A percentile compares a stretch with the other conserved stretches of the same genome.
phyloP scores from a whole-genome alignment of 1,140 invertebrate genomes.

The Lasioglossum albipes region DNA sequence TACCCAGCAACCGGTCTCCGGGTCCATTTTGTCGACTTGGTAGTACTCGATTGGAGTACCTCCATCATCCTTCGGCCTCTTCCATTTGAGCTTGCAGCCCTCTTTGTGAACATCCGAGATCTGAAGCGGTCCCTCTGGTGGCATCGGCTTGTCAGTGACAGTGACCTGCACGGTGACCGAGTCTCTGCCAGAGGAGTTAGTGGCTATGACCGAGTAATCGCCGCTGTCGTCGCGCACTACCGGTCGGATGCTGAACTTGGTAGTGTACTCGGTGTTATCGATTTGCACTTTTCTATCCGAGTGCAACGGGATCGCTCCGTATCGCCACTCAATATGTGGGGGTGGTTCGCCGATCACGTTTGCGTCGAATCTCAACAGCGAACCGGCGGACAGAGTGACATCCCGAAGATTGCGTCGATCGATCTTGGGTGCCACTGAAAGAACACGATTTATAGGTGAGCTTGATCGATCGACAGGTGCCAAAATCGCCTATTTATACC shows the following conservation, averaged over 20 bases:
- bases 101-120: constrained; percentile 95
- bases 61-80: constrained; percentile 93
- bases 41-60: constrained; percentile 95
- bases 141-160: constrained; percentile 93
- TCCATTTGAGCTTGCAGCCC: constrained; percentile 97
- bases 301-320: constrained; percentile 82
- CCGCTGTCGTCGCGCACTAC: constrained; percentile 90
- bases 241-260: constrained; percentile 91
- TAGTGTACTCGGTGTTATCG: constrained; percentile 93
- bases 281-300: constrained; percentile 85
- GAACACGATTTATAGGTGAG: constrained; percentile 23
- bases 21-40: constrained; percentile 96
- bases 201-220: constrained; percentile 92
- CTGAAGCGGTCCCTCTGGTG: constrained; percentile 94
- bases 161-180: constrained; percentile 93
- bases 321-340: constrained; percentile 94
- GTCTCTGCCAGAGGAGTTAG: constrained; percentile 93
- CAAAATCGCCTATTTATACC: background rate
- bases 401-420: constrained; percentile 94
- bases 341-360: constrained; percentile 95
- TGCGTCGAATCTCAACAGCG: constrained; percentile 95
- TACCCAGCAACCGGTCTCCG: constrained; percentile 96
- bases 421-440: constrained; percentile 94
- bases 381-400: constrained; percentile 93
- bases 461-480: constrained; percentile 20